Evolutionary conservation across 1,140 invertebrate genomes (phyloP), one percentile per base, ranked within the genome.

Genomic region (Ostrea denselamellosa): DNA sequence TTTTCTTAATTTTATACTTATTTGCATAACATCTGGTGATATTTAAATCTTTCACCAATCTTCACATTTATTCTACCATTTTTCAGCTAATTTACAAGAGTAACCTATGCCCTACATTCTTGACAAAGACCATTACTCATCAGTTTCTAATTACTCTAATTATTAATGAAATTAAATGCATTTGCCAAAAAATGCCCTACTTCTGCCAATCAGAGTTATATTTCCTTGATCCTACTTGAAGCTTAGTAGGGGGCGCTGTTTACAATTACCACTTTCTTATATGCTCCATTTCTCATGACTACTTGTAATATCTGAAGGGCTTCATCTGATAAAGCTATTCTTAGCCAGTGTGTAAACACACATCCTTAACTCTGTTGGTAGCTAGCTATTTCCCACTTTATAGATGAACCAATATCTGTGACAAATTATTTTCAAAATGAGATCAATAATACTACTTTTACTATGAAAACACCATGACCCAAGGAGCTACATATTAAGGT

Each of bases 261-360:
- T 71, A 71, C 65, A 71, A n/a, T n/a, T n/a, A n/a, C n/a, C n/a
- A n/a, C 65, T 8, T 25, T 9, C n/a, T n/a, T n/a, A 68, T 7
- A 25, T 71, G 22, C 10, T 3, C 12, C 25, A 12, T 22, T 71
- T 12, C 65, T 12, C 22, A 12, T 28, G 12, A 28, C 22, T 22
- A n/a, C 22, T n/a, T 4, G 19, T 25, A 71, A n/a, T 22, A 22
- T 34, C 65, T 25, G 25, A 12, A 28, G 22, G 56, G 22, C 22
- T 71, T 34, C 10, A 71, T 71, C 65, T 71, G 65, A 71, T 71
- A 85, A 85, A n/a, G 65, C 85, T 25, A 5, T 53, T 54, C 22
- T 58, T 77, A 85, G n/a, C 62, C 54, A 83, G 56, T 85, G 28
- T 87, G 44, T 17, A 85, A 53, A 62, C n/a, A 9, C n/a, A 58